These are phyloP conservation scores for Perccottus glenii DNA, from an alignment of 2,113 vertebrate species.

Conservation along the genomic window DNA sequence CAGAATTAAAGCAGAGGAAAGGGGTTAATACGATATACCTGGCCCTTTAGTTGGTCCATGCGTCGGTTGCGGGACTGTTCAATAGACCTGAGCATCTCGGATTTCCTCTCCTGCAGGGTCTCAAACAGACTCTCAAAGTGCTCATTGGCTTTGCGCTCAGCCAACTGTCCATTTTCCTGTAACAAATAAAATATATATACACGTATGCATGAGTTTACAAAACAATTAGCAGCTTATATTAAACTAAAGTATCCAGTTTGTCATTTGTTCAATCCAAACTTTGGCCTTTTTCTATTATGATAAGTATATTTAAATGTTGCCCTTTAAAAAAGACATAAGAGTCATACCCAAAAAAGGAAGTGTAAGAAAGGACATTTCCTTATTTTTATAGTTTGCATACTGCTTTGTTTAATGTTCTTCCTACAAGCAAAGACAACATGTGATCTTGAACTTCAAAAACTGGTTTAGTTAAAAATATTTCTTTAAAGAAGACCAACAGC, in stretches of 20 bases:
- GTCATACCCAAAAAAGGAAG: constrained; percentile 3
- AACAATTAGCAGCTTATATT: too few relatives aligned
- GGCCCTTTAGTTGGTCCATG: constrained; percentile 84
- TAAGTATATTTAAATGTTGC: neutral
- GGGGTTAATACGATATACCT: constrained; percentile 58
- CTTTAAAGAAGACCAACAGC: neutral
- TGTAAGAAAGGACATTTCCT: constrained; percentile 17
- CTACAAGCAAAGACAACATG: constrained; percentile 18
- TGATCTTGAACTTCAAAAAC: neutral
- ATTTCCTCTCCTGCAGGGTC: constrained; percentile 88
- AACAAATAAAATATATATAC: neutral
- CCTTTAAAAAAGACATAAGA: neutral
- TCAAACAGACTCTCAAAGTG: constrained; percentile 90
- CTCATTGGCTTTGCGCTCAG: constrained; percentile 83
- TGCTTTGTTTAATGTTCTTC: constrained; percentile 35
- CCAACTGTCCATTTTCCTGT: constrained; percentile 90
- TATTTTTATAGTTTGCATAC: constrained; percentile 43
- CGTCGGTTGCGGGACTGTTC: constrained; percentile 84
- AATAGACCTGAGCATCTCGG: constrained; percentile 87
- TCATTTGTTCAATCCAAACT: too few relatives aligned
- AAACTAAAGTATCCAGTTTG: too few relatives aligned
- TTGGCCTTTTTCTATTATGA: too few relatives aligned
- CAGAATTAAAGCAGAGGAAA: neutral
- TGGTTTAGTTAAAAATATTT: constrained; percentile 27
- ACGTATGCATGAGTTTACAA: too few relatives aligned